Evolutionary conservation across 2,797 vertebrate species (phyloP).

Genomic region (Lacerta bilineata): DNA sequence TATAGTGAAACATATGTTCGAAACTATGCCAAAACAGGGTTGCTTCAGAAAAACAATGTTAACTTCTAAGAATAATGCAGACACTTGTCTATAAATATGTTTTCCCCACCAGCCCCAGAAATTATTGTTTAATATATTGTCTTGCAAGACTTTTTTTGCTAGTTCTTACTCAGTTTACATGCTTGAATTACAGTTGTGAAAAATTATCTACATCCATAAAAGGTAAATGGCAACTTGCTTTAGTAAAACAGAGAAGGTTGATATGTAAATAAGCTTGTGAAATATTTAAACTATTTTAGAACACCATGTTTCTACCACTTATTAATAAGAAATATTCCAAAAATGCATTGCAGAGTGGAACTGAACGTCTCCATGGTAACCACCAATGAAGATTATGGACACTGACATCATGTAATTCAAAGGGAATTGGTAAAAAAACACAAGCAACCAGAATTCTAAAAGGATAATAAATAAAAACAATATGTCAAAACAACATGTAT

Average conservation of each 20-base stretch:
- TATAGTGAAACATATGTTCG: neutral
- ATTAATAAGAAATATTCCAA: conserved; percentile 49
- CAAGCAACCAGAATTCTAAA: conserved; percentile 30
- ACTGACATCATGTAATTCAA: conserved; percentile 45
- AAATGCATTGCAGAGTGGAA: conserved; percentile 47
- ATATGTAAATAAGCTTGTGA: conserved; percentile 18
- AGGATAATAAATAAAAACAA: conserved; percentile 47
- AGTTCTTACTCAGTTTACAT: neutral
- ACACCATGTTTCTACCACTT: conserved; percentile 44
- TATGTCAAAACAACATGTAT: conserved; percentile 48
- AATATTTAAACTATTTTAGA: conserved; percentile 40
- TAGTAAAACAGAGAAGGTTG: conserved; percentile 21
- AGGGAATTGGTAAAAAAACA: conserved; percentile 56
- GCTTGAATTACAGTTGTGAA: conserved; percentile 15
- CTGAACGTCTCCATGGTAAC: conserved; percentile 63
- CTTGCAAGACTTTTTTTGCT: neutral
- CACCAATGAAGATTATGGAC: conserved; percentile 26
- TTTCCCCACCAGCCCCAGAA: conserved; percentile 23
- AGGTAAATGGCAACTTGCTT: conserved; percentile 35
- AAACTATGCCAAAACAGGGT: neutral
- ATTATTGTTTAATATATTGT: neutral
- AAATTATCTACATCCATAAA: conserved; percentile 31
- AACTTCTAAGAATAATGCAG: neutral
- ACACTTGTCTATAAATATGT: conserved; percentile 17
- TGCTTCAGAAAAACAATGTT: neutral